Percentiles rank a stretch among this genome's conserved stretches.
These are phyloP conservation scores for Barnardius zonarius DNA, from an alignment of 2,113 vertebrate genomes.

Conservation along the genomic window DNA sequence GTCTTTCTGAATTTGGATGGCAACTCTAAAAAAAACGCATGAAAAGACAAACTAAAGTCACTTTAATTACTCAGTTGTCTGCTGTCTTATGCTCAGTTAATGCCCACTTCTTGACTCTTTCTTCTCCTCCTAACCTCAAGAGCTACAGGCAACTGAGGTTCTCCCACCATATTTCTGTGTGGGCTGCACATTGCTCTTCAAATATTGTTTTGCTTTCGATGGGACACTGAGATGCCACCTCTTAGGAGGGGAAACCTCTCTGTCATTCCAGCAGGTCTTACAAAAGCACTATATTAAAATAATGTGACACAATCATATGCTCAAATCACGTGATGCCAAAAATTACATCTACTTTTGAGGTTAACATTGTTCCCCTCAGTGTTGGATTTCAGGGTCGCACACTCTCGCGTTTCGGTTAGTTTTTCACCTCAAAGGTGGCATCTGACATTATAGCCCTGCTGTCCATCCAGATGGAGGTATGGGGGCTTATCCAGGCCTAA, in stretches of 20 bases:
- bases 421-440: neutral
- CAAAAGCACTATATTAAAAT: neutral
- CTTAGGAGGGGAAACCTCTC: neutral
- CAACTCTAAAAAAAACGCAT: neutral
- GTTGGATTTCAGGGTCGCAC: fast-evolving
- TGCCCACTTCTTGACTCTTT: neutral
- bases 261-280: neutral
- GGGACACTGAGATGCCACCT: neutral
- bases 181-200: neutral
- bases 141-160: neutral
- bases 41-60: neutral
- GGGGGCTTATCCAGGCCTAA: neutral
- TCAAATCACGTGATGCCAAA: neutral
- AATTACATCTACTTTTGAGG: neutral
- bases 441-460: neutral
- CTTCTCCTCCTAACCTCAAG: fast-evolving
- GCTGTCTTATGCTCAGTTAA: neutral
- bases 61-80: neutral
- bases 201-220: neutral
- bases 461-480: neutral
- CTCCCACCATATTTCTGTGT: neutral
- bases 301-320: neutral
- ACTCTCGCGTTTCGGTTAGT: neutral
- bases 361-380: neutral
- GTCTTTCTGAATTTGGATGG: neutral